A percentile compares a stretch with the other conserved stretches of the same genome.
phyloP scores from a whole-genome alignment of 2,113 vertebrate species.

The Eretmodus cyanostictus region DNA sequence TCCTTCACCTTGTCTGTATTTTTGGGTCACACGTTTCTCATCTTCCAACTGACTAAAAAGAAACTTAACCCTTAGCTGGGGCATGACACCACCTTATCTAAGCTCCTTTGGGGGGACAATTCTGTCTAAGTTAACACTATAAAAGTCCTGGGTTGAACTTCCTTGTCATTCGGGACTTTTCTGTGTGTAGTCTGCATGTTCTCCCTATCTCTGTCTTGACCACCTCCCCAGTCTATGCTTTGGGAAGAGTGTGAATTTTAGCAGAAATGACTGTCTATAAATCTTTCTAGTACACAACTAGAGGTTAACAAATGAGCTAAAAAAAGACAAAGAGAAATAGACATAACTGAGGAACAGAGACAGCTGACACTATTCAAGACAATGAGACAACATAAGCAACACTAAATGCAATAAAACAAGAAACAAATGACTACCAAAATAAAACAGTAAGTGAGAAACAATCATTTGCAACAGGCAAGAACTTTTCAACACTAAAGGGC shows the following conservation, averaged over 20 bases:
- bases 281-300: neutral
- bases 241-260: neutral
- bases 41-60: neutral
- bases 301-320: neutral
- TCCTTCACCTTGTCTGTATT: neutral
- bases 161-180: neutral
- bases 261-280: neutral
- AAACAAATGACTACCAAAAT: neutral
- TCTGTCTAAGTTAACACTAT: fast-evolving
- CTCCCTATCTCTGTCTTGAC: neutral
- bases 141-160: neutral
- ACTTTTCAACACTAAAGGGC: neutral
- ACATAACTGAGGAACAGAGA: neutral
- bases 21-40: neutral
- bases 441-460: neutral
- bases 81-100: neutral
- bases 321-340: neutral
- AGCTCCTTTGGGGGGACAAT: neutral
- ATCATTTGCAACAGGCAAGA: neutral
- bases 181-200: neutral
- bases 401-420: neutral
- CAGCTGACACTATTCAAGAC: neutral
- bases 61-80: neutral
- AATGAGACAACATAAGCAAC: fast-evolving
- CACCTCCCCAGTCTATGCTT: neutral